phyloP scores from a whole-genome alignment of 1,140 invertebrate genomes.

The Ips nitidus region DNA sequence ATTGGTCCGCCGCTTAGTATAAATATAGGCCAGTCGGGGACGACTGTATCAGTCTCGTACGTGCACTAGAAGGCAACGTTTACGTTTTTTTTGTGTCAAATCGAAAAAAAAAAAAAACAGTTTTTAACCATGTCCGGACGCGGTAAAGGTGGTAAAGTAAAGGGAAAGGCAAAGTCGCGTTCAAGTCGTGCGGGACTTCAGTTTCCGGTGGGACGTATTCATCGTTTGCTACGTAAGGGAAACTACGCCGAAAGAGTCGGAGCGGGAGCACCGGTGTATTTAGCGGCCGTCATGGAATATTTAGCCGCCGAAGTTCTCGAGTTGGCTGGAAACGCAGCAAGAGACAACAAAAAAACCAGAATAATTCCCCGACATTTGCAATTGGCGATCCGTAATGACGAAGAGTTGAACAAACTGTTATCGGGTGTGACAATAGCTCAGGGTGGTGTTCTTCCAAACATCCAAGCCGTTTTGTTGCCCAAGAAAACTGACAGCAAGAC shows the following conservation, averaged over 20 bases:
- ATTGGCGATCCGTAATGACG: conserved; percentile 82
- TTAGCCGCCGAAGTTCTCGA: conserved; percentile 68
- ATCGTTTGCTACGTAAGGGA: conserved; percentile 67
- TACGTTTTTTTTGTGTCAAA: background rate
- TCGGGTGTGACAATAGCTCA: conserved; percentile 81
- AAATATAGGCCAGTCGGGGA: too few relatives aligned
- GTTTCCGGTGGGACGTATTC: conserved; percentile 72
- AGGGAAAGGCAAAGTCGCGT: conserved; percentile 46
- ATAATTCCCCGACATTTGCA: conserved; percentile 83
- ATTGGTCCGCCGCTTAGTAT: background rate
- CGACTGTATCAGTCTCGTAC: too few relatives aligned
- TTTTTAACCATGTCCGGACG: conserved; percentile 56
- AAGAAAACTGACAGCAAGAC: conserved; percentile 52
- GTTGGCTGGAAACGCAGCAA: conserved; percentile 77
- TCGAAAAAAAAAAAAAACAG: background rate
- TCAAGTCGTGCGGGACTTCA: conserved; percentile 63
- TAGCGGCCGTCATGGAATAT: conserved; percentile 67
- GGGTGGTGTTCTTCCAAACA: conserved; percentile 80
- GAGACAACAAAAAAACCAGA: conserved; percentile 63
- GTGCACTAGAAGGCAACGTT: background rate
- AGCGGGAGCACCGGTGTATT: conserved; percentile 69
- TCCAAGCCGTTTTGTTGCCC: conserved; percentile 68
- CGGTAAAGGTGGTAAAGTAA: conserved; percentile 65
- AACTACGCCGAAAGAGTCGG: conserved; percentile 73
- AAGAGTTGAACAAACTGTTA: conserved; percentile 77